Conservation (phyloP, 2,888 invertebrate species). For the Deilephila elpenor region DNA sequence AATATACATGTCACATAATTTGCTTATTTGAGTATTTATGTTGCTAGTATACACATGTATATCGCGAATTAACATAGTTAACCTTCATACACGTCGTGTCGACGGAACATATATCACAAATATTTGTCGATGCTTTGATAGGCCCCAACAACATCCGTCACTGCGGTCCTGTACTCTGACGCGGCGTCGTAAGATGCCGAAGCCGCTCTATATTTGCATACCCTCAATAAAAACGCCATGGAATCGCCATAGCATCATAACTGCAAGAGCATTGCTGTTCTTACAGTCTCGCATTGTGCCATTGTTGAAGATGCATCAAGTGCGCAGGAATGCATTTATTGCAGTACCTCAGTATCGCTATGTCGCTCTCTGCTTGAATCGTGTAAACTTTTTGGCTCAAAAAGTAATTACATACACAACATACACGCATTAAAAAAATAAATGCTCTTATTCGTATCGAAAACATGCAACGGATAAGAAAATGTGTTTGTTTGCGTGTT, state of each 20-base stretch:
- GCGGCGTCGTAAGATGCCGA: slow-evolving; percentile 50
- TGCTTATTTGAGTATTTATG: no score
- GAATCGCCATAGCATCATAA: slow-evolving; percentile 55
- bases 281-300: slow-evolving; percentile 51
- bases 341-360: no score
- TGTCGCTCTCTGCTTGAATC: background rate
- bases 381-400: background rate
- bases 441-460: background rate
- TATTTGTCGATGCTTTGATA: background rate
- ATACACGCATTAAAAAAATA: background rate
- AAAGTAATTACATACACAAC: background rate
- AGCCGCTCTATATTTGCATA: slow-evolving; percentile 47
- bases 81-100: no score
- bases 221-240: slow-evolving; percentile 57
- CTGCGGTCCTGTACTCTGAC: slow-evolving; percentile 16
- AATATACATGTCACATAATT: no score
- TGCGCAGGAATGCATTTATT: slow-evolving; percentile 15
- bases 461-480: slow-evolving; percentile 2
- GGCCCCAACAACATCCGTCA: background rate
- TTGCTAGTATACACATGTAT: no score
- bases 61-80: no score
- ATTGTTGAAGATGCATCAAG: slow-evolving; percentile 38
- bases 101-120: no score
- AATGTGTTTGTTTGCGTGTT: background rate
- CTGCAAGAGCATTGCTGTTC: slow-evolving; percentile 60